These are phyloP conservation scores for Drosophila leonis DNA, from an alignment of 2,888 invertebrate species.

Conservation along the genomic window DNA sequence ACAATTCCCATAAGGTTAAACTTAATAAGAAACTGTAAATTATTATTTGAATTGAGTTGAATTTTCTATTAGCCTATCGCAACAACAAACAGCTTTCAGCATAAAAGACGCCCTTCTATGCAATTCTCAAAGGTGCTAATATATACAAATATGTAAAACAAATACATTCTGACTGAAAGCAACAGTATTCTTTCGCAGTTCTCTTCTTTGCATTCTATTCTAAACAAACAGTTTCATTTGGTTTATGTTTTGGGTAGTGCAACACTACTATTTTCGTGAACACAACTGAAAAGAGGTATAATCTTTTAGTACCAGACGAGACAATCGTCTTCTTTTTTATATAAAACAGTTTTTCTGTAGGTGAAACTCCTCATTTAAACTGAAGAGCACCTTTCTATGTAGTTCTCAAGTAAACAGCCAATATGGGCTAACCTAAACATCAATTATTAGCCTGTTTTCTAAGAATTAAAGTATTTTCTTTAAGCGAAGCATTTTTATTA, in stretches of 20 bases:
- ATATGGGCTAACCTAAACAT: not conserved
- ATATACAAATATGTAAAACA: not conserved
- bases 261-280: no score
- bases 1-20: not conserved
- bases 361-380: not conserved
- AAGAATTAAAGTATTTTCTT: no score
- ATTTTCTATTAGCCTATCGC: no score
- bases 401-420: not conserved
- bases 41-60: not conserved
- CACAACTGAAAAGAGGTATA: no score
- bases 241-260: no score
- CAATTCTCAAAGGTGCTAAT: not conserved
- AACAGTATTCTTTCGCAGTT: no score
- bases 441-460: no score
- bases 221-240: no score
- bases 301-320: not conserved
- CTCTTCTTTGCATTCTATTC: no score
- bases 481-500: not conserved
- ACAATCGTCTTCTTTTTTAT: not conserved
- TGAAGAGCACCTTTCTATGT: not conserved
- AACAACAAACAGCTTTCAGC: not conserved
- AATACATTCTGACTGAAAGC: not conserved
- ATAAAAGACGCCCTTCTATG: not conserved
- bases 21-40: not conserved
- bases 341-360: no score